Evolutionary conservation across 2,888 invertebrate species (phyloP).

Genomic region (Idaea biselata): DNA sequence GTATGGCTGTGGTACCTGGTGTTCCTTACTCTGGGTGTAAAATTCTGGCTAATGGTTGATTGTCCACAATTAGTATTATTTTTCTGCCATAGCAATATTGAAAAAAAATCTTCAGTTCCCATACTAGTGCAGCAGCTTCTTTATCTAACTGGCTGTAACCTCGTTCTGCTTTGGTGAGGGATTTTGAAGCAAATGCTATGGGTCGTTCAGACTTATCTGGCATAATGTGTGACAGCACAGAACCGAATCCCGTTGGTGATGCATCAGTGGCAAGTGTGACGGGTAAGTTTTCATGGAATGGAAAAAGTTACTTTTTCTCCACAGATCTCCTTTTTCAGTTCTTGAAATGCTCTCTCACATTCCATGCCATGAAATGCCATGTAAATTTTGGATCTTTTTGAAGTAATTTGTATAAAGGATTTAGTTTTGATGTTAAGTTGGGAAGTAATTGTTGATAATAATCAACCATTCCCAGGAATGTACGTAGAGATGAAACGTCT

Average conservation of each 20-base stretch:
- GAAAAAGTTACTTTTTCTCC: slow-evolving; percentile 27
- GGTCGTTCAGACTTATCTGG: slow-evolving; percentile 42
- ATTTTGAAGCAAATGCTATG: slow-evolving; percentile 45
- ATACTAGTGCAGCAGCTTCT: slow-evolving; percentile 45
- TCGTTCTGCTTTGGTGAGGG: slow-evolving; percentile 37
- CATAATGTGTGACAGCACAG: slow-evolving; percentile 36
- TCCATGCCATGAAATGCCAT: slow-evolving; percentile 17
- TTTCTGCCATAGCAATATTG: slow-evolving; percentile 45
- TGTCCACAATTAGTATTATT: slow-evolving; percentile 42
- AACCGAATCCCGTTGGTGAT: slow-evolving; percentile 39
- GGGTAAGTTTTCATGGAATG: slow-evolving; percentile 32
- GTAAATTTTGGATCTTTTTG: slow-evolving; percentile 16
- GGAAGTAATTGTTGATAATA: slow-evolving; percentile 38
- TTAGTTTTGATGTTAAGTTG: slow-evolving; percentile 27
- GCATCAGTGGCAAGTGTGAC: slow-evolving; percentile 42
- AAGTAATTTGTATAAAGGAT: slow-evolving; percentile 25
- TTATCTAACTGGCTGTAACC: slow-evolving; percentile 47
- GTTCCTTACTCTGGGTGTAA: slow-evolving; percentile 36
- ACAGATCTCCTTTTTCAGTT: slow-evolving; percentile 30
- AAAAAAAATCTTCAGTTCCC: slow-evolving; percentile 45
- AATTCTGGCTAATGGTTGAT: slow-evolving; percentile 38
- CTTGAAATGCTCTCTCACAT: slow-evolving; percentile 16
- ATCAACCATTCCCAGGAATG: slow-evolving; percentile 28
- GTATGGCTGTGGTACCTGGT: slow-evolving; percentile 25
- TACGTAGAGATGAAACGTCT: slow-evolving; percentile 16